Base-by-base conservation (phyloP, 2,888 invertebrate genomes). In the Heliothis peltigera region DNA sequence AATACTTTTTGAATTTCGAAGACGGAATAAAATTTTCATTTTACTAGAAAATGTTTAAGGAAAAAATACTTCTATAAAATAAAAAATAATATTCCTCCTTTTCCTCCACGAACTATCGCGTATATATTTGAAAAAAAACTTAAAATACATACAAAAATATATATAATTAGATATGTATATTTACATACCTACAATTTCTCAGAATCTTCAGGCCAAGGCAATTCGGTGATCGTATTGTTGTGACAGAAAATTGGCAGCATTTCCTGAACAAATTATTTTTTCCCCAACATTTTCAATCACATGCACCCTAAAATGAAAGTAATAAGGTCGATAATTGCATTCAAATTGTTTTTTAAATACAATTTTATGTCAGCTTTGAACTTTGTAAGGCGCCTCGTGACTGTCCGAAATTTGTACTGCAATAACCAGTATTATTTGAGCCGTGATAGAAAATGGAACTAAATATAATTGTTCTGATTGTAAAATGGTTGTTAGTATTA, bases 191-290 rank as follows among this genome's bases (percentile, higher is more conserved):
- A 59, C 10, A 19, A 18, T 58, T 70, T 55, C 69, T 19, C 25
- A 51, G 66, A 70, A 56, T 54, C 75, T 55, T 42, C 67, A 56
- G 67, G 60, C 74, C 73, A 77, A 82, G 78, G 77, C 55, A 55
- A 47, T 10, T 35, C 43, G 49, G 52, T 54, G 56, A 65, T 65
- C 60, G 53, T 68, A 76, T 47, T 79, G 77, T 77, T 80, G 56
- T 82, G 80, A 83, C 79, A 75, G 70, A 66, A 64, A 70, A 69
- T 83, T 84, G 84, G 83, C 84, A 80, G 32, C 72, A 68, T 59
- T 64, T 62, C 64, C 60, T 57, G 18, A 67, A 70, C 80, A 55
- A 70, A 58, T 17, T 59, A 0, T 15, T n/a, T 62, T 43, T 78
- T 52, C 71, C 8, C 68, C 55, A 61, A 17, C 48, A 46, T 32